Percentiles rank a stretch among this genome's conserved stretches.
phyloP scores from a whole-genome alignment of 2,888 invertebrate genomes.

The Frankliniella fusca region DNA sequence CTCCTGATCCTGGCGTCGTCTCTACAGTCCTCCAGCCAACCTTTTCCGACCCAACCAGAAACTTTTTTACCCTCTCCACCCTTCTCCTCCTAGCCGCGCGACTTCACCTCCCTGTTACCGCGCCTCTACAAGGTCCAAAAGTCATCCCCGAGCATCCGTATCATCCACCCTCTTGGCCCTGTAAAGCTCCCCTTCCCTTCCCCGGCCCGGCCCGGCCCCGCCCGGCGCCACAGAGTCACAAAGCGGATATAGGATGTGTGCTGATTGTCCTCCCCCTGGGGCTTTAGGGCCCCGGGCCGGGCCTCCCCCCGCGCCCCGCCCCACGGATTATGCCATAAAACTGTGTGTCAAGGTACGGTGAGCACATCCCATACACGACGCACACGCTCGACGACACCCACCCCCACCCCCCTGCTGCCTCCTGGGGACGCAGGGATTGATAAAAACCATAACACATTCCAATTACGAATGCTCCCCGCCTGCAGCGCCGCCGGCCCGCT shows the following conservation, averaged over 20 bases:
- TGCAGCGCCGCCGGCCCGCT: neutral
- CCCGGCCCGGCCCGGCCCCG: neutral
- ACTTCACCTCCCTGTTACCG: neutral
- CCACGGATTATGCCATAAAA: conserved; percentile 7
- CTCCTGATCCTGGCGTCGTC: neutral
- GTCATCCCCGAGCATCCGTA: neutral
- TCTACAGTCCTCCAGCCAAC: neutral
- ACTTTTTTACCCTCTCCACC: neutral
- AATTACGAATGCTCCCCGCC: neutral
- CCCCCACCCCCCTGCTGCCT: neutral
- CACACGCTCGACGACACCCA: neutral
- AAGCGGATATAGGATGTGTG: conserved; percentile 20
- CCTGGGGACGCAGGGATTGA: conserved; percentile 2
- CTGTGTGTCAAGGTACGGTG: conserved; percentile 25
- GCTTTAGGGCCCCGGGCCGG: neutral
- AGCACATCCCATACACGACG: conserved; percentile 14
- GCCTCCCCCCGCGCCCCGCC: neutral
- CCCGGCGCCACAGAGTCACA: neutral
- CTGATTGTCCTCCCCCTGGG: conserved; percentile 5
- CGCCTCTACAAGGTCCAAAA: neutral
- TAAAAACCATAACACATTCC: conserved; percentile 26
- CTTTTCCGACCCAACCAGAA: neutral
- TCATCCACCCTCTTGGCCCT: neutral
- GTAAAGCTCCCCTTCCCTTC: neutral
- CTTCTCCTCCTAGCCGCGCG: neutral